These are phyloP conservation scores for Subacronicta megacephala DNA, from an alignment of 2,888 invertebrate species.

Conservation along the genomic window DNA sequence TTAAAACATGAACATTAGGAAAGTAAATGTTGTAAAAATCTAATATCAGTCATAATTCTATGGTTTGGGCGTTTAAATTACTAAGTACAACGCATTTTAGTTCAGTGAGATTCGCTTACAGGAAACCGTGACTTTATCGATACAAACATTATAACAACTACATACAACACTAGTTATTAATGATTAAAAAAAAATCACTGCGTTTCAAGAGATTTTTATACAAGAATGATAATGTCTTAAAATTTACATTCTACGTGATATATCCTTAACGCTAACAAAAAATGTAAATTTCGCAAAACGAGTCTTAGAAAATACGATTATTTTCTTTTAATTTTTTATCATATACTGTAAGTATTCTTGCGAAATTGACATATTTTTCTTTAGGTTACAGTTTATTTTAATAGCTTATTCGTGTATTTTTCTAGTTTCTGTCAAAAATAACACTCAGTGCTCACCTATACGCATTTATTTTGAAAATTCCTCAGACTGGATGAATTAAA, in stretches of 20 bases:
- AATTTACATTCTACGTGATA: constrained; percentile 58
- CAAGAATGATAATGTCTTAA: constrained; percentile 52
- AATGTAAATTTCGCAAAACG: constrained; percentile 42
- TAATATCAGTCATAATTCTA: constrained; percentile 46
- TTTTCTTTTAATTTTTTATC: neutral
- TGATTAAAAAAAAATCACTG: constrained; percentile 47
- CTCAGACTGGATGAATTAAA: constrained; percentile 27
- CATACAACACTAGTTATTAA: constrained; percentile 45
- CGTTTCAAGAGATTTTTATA: constrained; percentile 49
- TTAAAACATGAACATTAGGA: constrained; percentile 46
- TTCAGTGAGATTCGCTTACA: constrained; percentile 46
- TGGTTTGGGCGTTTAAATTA: constrained; percentile 32
- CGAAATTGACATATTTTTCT: constrained; percentile 37
- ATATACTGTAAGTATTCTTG: constrained; percentile 11
- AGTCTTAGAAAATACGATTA: constrained; percentile 4
- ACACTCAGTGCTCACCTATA: constrained; percentile 38
- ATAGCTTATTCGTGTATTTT: constrained; percentile 35
- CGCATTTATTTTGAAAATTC: constrained; percentile 12
- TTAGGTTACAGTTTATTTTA: constrained; percentile 14
- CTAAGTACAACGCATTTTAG: constrained; percentile 22
- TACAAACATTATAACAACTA: constrained; percentile 47
- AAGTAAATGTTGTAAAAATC: constrained; percentile 45
- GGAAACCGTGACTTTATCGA: constrained; percentile 26
- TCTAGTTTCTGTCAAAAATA: constrained; percentile 47
- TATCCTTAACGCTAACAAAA: constrained; percentile 37